phyloP scores from a whole-genome alignment of 2,888 invertebrate genomes.

The Agonopterix subpropinquella region DNA sequence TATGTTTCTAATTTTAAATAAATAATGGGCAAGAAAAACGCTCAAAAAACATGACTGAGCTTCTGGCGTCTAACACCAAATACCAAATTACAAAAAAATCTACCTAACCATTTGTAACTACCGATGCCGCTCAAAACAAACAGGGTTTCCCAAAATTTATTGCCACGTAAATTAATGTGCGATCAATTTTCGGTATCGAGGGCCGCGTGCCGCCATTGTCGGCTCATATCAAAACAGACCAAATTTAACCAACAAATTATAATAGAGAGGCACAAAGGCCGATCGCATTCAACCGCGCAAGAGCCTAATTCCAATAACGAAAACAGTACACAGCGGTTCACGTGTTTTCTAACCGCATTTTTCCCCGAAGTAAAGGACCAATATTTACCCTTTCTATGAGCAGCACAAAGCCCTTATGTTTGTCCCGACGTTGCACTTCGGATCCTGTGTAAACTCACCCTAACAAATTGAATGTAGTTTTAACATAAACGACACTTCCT shows the following conservation, averaged over 20 bases:
- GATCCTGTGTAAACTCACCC: slow-evolving; percentile 68
- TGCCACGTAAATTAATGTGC: slow-evolving; percentile 49
- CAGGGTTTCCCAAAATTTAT: slow-evolving; percentile 34
- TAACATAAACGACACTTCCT: slow-evolving; percentile 17
- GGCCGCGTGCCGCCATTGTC: slow-evolving; percentile 8
- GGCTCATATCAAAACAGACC: slow-evolving; percentile 21
- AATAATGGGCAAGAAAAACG: no score
- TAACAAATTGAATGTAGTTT: slow-evolving; percentile 55
- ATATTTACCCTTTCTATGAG: slow-evolving; percentile 68
- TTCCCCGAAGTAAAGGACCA: slow-evolving; percentile 66
- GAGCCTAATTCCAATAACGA: slow-evolving; percentile 67
- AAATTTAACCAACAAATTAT: slow-evolving; percentile 37
- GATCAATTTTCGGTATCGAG: slow-evolving; percentile 40
- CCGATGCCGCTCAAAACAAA: slow-evolving; percentile 49
- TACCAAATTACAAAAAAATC: background rate
- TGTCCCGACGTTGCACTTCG: slow-evolving; percentile 70
- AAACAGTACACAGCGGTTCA: slow-evolving; percentile 62
- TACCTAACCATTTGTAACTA: slow-evolving; percentile 27
- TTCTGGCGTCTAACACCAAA: no score
- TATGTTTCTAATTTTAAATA: no score
- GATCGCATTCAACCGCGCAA: slow-evolving; percentile 35
- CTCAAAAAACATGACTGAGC: no score
- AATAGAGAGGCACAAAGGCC: slow-evolving; percentile 37
- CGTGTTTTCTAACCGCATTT: slow-evolving; percentile 68
- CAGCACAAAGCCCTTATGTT: slow-evolving; percentile 68